These are phyloP conservation scores for Agriopis marginaria DNA, from an alignment of 2,888 invertebrate species.

Conservation along the genomic window DNA sequence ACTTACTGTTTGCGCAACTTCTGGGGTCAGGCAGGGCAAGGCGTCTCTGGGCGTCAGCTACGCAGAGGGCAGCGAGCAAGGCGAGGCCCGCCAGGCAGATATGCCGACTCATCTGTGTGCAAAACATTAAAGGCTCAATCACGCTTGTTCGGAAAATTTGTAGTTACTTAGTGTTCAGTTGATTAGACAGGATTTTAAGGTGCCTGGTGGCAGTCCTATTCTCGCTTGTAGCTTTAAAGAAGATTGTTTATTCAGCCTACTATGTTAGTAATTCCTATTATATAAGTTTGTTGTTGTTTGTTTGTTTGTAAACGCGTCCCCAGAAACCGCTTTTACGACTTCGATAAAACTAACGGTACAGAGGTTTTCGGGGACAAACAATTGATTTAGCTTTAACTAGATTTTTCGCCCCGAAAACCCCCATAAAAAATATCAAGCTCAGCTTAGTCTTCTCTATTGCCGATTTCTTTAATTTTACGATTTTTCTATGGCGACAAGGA, in stretches of 20 bases:
- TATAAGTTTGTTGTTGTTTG: no score
- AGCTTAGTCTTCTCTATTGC: neutral
- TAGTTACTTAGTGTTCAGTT: neutral
- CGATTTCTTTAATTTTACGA: neutral
- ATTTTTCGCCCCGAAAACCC: neutral
- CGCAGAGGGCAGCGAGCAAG: slow-evolving; percentile 87
- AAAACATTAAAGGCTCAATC: slow-evolving; percentile 36
- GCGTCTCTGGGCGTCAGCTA: slow-evolving; percentile 93
- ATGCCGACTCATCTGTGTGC: slow-evolving; percentile 78
- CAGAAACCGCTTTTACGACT: no score
- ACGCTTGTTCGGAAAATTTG: neutral
- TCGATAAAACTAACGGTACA: no score
- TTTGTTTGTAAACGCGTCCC: no score
- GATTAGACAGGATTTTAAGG: neutral
- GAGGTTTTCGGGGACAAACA: no score
- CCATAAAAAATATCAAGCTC: neutral
- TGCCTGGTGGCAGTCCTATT: no score
- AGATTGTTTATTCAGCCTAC: no score
- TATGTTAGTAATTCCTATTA: no score
- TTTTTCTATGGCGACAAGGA: neutral
- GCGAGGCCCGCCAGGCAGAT: slow-evolving; percentile 70
- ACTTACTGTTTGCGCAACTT: slow-evolving; percentile 96
- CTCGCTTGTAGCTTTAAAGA: neutral
- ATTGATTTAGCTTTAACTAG: no score
- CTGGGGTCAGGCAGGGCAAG: slow-evolving; percentile 95